Conservation (phyloP, 2,888 invertebrate species). For the Leptinotarsa juncta region DNA sequence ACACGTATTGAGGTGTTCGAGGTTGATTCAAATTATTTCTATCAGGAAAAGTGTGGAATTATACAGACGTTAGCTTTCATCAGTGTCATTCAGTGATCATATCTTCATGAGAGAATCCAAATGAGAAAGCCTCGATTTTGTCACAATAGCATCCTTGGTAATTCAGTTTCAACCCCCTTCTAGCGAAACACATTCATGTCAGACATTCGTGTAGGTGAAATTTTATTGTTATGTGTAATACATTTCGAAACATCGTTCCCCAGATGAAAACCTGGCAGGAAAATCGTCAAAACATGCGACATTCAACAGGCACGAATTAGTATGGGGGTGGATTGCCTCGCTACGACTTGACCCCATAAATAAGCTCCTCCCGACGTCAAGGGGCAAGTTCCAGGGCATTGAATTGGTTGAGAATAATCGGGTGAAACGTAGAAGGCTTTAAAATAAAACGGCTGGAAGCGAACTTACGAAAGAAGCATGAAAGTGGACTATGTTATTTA, state of each 20-base stretch:
- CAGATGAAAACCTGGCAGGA: conserved; percentile 6
- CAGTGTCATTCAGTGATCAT: too few relatives aligned
- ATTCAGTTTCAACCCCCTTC: too few relatives aligned
- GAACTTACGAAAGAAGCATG: not conserved
- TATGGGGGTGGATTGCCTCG: conserved; percentile 11
- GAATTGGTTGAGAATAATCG: conserved; percentile 16
- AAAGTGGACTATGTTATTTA: conserved; percentile 4
- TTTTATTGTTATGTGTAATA: not conserved
- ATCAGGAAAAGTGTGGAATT: too few relatives aligned
- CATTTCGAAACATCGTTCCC: not conserved
- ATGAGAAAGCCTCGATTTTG: too few relatives aligned
- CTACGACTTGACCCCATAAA: conserved; percentile 21
- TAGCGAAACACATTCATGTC: too few relatives aligned
- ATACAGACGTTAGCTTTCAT: too few relatives aligned
- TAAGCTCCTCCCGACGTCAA: conserved; percentile 7
- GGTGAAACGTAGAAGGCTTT: conserved; percentile 5
- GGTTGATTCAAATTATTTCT: too few relatives aligned
- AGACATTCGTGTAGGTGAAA: not conserved
- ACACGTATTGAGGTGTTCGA: too few relatives aligned
- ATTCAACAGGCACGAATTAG: conserved; percentile 24
- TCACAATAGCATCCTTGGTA: too few relatives aligned
- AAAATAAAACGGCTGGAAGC: conserved; percentile 10
- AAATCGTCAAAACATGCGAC: conserved; percentile 18
- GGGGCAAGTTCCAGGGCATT: conserved; percentile 13
- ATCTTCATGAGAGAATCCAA: too few relatives aligned